phyloP scores from a whole-genome alignment of 1,140 invertebrate species.

The Saxidomus purpurata region DNA sequence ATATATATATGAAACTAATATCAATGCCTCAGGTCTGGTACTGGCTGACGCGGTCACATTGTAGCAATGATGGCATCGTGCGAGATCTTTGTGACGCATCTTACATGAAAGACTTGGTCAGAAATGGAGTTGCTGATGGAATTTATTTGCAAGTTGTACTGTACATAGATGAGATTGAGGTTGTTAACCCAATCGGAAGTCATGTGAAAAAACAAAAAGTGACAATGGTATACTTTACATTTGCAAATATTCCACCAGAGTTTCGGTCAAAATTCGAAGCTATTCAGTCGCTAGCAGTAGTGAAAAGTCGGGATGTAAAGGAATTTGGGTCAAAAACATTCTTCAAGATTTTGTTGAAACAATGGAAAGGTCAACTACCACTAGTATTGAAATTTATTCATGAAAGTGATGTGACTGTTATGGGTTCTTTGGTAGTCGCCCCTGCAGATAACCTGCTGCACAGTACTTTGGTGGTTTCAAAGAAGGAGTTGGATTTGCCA shows the following conservation, averaged over 20 bases:
- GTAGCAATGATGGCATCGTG: constrained; percentile 32
- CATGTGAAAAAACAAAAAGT: constrained; percentile 12
- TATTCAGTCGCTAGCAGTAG: background rate
- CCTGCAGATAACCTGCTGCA: background rate
- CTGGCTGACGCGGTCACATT: background rate
- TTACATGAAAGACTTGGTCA: background rate
- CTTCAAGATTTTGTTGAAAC: background rate
- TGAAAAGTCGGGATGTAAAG: background rate
- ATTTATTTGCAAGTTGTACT: background rate
- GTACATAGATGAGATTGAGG: constrained; percentile 4
- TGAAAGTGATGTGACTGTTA: background rate
- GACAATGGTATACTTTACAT: background rate
- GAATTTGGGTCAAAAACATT: background rate
- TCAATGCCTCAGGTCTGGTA: background rate
- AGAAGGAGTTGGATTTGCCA: constrained; percentile 2
- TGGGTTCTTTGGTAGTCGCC: background rate
- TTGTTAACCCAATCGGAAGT: constrained; percentile 12
- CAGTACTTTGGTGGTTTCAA: constrained; percentile 5
- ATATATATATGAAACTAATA: constrained; percentile 21
- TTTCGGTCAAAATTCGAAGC: constrained; percentile 12
- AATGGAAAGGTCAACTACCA: background rate
- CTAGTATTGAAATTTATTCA: background rate
- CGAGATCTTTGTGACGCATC: constrained; percentile 31
- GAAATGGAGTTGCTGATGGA: background rate
- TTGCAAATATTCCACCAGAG: constrained; percentile 25